Conservation (phyloP, 2,888 invertebrate genomes). For the Aricia artaxerxes region DNA sequence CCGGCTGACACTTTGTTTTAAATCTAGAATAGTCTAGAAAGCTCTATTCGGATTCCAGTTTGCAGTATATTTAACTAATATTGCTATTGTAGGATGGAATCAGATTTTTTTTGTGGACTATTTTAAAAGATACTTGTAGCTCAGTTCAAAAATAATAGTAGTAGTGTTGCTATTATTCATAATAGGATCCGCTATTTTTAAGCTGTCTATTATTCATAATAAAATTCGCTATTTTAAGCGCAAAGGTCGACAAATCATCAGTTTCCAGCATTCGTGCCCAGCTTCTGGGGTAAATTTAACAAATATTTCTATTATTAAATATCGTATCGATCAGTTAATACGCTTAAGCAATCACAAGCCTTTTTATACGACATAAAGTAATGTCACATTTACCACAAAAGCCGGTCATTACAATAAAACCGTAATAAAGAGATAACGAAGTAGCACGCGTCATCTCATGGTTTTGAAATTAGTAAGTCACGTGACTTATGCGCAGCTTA, state of each 20-base stretch:
- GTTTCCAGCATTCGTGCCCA: background rate
- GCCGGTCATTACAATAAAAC: too few species aligned
- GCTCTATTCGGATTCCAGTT: background rate
- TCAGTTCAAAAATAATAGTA: background rate
- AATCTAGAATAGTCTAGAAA: background rate
- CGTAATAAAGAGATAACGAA: too few species aligned
- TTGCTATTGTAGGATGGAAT: background rate
- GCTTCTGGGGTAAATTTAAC: background rate
- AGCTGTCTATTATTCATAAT: background rate
- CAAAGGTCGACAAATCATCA: background rate
- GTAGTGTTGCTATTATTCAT: background rate
- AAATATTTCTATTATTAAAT: background rate
- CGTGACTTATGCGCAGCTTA: too few species aligned
- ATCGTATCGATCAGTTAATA: background rate
- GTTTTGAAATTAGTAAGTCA: too few species aligned
- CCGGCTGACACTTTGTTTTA: background rate
- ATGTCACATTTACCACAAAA: too few species aligned
- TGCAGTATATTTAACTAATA: background rate
- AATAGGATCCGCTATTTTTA: background rate
- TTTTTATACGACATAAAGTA: too few species aligned
- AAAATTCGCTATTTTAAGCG: background rate
- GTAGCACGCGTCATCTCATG: too few species aligned
- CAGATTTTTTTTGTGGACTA: background rate
- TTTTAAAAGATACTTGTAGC: background rate
- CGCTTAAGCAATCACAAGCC: background rate